These are phyloP conservation scores for Propsilocerus akamusi DNA, from an alignment of 1,140 invertebrate species.

Conservation along the genomic window DNA sequence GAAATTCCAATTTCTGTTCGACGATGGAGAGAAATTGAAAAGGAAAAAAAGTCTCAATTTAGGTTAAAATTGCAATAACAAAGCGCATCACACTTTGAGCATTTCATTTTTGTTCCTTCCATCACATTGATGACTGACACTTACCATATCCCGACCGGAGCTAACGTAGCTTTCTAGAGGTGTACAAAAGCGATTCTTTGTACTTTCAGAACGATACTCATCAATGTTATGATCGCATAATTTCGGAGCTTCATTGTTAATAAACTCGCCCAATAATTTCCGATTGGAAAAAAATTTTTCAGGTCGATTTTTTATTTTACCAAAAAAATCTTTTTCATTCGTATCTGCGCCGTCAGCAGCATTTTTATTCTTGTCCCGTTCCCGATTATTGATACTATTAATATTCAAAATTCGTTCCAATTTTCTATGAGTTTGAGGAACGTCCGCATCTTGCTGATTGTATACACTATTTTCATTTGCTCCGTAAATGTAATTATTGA, in stretches of 20 bases:
- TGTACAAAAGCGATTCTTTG: slow-evolving; percentile 48
- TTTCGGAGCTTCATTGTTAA: slow-evolving; percentile 50
- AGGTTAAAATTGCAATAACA: too few relatives aligned
- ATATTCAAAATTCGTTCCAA: slow-evolving; percentile 3
- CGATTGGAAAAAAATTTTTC: slow-evolving; percentile 10
- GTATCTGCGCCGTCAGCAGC: not conserved
- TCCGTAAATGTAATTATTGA: slow-evolving; percentile 24
- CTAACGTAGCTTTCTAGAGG: slow-evolving; percentile 63
- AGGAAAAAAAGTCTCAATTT: not conserved
- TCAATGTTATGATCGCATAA: slow-evolving; percentile 50
- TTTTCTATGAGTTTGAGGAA: not conserved
- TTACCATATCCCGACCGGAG: slow-evolving; percentile 32
- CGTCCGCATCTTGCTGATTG: slow-evolving; percentile 17
- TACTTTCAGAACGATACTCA: slow-evolving; percentile 10
- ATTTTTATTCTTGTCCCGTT: slow-evolving; percentile 7
- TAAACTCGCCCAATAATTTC: slow-evolving; percentile 38
- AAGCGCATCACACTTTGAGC: too few relatives aligned
- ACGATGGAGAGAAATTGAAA: too few relatives aligned
- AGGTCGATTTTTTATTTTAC: not conserved
- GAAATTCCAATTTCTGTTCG: slow-evolving; percentile 23
- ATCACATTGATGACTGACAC: slow-evolving; percentile 16
- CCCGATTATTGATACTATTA: slow-evolving; percentile 7
- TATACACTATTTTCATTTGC: slow-evolving; percentile 23
- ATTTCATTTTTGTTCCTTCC: slow-evolving; percentile 17
- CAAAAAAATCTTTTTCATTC: not conserved